Percentiles rank a stretch among this genome's conserved stretches.
Evolutionary conservation across 1,140 invertebrate genomes (phyloP).

Genomic region (Oscheius sp.): DNA sequence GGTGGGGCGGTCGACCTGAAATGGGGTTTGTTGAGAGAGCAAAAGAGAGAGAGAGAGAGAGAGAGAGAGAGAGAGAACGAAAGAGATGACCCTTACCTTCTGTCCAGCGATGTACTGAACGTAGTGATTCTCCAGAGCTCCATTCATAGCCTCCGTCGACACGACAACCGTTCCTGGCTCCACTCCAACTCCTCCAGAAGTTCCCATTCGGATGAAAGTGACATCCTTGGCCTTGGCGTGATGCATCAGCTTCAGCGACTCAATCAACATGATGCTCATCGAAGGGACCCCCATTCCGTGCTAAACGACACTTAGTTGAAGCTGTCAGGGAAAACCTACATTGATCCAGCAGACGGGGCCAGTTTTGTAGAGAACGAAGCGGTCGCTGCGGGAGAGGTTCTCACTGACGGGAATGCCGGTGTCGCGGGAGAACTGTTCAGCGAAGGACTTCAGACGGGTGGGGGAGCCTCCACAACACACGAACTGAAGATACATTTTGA

Average conservation of each 20-base stretch:
- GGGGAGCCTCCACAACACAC: conserved; percentile 96
- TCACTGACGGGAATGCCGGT: conserved; percentile 82
- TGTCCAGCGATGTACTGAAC: conserved; percentile 83
- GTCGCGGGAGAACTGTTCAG: conserved; percentile 81
- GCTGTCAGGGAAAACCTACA: conserved; percentile 69
- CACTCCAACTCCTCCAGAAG: conserved; percentile 81
- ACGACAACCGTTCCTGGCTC: conserved; percentile 56
- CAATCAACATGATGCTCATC: conserved; percentile 83
- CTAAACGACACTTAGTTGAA: conserved; percentile 63
- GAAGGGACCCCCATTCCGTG: conserved; percentile 93
- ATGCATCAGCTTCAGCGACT: conserved; percentile 88
- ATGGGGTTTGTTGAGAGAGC: conserved; percentile 65
- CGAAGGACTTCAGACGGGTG: conserved; percentile 88
- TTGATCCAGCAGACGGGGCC: conserved; percentile 85
- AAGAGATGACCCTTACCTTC: conserved; percentile 71
- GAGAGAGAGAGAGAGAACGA: no score
- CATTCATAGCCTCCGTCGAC: conserved; percentile 52
- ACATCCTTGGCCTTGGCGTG: conserved; percentile 80
- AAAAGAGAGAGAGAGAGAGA: not conserved
- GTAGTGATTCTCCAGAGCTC: conserved; percentile 42
- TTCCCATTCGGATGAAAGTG: conserved; percentile 84
- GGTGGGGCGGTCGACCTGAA: conserved; percentile 73
- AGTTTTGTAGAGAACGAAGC: conserved; percentile 96
- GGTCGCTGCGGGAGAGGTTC: conserved; percentile 86
- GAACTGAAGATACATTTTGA: conserved; percentile 71